Evolutionary conservation across 2,888 invertebrate genomes (phyloP), one percentile per base, ranked within the genome.

Genomic region (Myathropa florea): DNA sequence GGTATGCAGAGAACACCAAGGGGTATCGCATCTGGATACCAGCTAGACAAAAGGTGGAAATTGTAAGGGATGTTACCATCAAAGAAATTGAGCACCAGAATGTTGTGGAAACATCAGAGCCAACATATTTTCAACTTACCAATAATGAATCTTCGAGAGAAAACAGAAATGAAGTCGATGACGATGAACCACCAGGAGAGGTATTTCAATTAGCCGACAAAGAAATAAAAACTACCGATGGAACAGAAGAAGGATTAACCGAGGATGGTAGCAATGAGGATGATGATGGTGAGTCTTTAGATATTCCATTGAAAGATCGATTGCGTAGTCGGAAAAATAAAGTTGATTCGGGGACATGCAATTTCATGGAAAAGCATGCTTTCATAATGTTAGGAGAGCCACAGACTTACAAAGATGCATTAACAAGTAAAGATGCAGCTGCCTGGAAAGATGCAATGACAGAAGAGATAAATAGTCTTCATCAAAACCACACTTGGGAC

Each of bases 1-100:
- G 92, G 4, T 92, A 92, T 75, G 88, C 89, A 71, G 90, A 90
- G n/a, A 67, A 85, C 36, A 83, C 87, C 0, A 90, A 90, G 73
- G 90, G 90, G 0, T 91, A 89, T 73, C 33, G 76, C 23, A 61
- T 88, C 68, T 89, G 83, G 30, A 33, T 39, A 68, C 30, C 53
- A n/a, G 53, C 18, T 9, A 65, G 23, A 33, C 30, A 53, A 18
- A 71, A 68, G 28, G 64, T 80, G 21, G 57, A 72, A 10, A 46
- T 76, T 14, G 33, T 61, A 7, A 26, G 80, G 39, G 71, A 80
- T 46, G 61, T 81, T 18, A 26, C 36, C 6, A 67, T 81, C n/a
- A 64, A 33, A 10, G 68, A 53, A 53, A 14, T 18, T 18, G 53
- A 53, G 33, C 33, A 33, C 10, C 7, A 10, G 33, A 33, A 33